Base-by-base conservation (phyloP, 64 coral and sea anemone species). In the Pocillopora verrucosa region DNA sequence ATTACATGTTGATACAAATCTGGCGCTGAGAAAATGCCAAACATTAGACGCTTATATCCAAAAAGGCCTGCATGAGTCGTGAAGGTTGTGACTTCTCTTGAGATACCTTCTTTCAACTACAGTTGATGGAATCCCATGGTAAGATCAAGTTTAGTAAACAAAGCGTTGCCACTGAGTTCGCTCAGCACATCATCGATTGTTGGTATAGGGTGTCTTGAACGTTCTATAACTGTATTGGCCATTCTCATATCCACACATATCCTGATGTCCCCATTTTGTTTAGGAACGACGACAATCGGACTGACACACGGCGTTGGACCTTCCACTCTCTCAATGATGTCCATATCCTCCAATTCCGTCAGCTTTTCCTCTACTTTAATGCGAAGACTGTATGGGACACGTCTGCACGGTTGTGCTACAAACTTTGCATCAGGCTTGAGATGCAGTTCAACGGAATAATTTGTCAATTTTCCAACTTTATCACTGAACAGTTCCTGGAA, bases 11-110 rank as follows among this genome's bases (percentile, higher is more conserved):
- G 68, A 24, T 74, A 87, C 20, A 72, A 73, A 35, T 87, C 67
- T 59, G 41, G 36, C 7, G 36, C 82, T 7, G 59, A 92, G 1
- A 6, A 69, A 22, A 75, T 84, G 34, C 80, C 80, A 85, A 91
- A 85, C 25, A 83, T 91, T 24, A 86, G 7, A 11, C 80, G 0
- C n/a, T n/a, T n/a, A n/a, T n/a, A n/a, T n/a, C n/a, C n/a, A n/a
- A n/a, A n/a, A n/a, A n/a, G n/a, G n/a, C 56, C 80, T 16, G 75
- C 36, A 41, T 84, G 89, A 5, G 70, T 91, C 63, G n/a, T 26
- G 61, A 90, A 90, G 19, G 89, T 83, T 7, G 63, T 90, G 11
- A 90, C 83, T 9, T 20, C 14, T 59, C 89, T 20, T 13, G 78
- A 74, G n/a, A n/a, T n/a, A 36, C 86, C 70, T 61, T 91, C 79